phyloP scores from a whole-genome alignment of 64 coral and sea anemone genomes.

The Anthopleura sola region DNA sequence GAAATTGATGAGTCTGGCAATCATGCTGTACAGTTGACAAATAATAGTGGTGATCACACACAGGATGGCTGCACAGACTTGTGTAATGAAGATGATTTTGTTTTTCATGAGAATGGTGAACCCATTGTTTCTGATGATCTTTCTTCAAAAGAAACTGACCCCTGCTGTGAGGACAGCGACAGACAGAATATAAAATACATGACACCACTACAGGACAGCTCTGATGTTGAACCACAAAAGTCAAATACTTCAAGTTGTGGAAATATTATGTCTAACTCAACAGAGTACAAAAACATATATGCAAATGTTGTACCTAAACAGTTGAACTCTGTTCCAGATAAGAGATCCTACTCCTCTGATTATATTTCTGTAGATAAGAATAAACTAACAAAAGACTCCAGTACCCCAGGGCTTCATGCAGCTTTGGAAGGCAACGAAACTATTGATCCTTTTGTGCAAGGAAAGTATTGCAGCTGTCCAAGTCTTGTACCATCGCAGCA shows the following conservation, averaged over 20 bases:
- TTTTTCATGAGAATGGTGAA: not conserved
- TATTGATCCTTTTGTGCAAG: constrained; percentile 63
- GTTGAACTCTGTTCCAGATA: not conserved
- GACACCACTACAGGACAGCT: not conserved
- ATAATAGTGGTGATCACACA: not conserved
- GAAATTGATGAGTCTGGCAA: not conserved
- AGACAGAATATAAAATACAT: not conserved
- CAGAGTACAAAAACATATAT: not conserved
- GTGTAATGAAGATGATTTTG: not conserved
- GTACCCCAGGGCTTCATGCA: constrained; percentile 14
- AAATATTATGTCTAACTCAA: not conserved
- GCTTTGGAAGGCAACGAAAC: constrained; percentile 1
- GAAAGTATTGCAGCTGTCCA: constrained; percentile 73
- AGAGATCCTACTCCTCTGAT: constrained; percentile 11
- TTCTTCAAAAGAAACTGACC: constrained; percentile 1
- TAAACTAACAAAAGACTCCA: not conserved
- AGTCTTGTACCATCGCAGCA: constrained; percentile 34
- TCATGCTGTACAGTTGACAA: not conserved
- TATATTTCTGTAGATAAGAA: not conserved
- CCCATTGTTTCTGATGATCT: not conserved
- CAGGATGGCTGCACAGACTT: not conserved
- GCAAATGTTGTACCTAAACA: not conserved
- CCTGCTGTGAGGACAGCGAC: not conserved
- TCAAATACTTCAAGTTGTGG: not conserved
- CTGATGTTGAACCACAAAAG: not conserved